Percentiles rank a stretch among this genome's conserved stretches.
Conservation (phyloP, 2,888 invertebrate genomes). For the Oscheius sp. region DNA sequence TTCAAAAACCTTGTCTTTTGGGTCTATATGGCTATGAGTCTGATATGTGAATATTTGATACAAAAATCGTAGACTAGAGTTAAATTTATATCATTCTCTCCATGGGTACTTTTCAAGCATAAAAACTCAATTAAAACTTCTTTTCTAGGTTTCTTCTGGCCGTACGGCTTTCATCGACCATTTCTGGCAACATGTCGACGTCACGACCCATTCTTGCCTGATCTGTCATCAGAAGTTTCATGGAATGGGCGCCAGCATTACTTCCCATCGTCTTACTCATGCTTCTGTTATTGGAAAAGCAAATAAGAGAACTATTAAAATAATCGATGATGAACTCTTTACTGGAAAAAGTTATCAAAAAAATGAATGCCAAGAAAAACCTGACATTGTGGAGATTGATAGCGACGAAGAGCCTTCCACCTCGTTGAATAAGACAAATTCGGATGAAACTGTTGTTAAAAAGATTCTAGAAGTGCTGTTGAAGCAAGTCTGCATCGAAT, state of each 20-base stretch:
- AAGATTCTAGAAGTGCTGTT: neutral
- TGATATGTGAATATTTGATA: too few species aligned
- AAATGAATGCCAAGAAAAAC: neutral
- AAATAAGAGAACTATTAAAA: neutral
- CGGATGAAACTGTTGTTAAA: neutral
- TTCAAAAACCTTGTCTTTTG: too few species aligned
- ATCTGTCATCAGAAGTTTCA: neutral
- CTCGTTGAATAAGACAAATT: neutral
- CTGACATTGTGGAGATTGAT: neutral
- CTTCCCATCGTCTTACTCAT: neutral
- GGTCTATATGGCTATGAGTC: too few species aligned
- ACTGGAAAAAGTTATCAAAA: neutral
- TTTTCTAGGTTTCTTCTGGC: neutral
- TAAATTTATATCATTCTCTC: too few species aligned
- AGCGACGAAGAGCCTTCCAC: neutral
- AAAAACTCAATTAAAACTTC: too few species aligned
- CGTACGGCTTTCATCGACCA: neutral
- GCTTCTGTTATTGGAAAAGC: neutral
- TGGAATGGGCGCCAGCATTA: neutral
- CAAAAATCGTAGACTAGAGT: too few species aligned
- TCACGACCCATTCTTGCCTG: neutral
- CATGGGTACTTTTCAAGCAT: too few species aligned
- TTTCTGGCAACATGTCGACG: constrained; percentile 16
- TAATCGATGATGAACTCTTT: constrained; percentile 1
- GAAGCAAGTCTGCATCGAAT: neutral